Evolutionary conservation across 2,113 vertebrate genomes (phyloP), one percentile per base, ranked within the genome.

Genomic region (human (Homo sapiens)): DNA sequence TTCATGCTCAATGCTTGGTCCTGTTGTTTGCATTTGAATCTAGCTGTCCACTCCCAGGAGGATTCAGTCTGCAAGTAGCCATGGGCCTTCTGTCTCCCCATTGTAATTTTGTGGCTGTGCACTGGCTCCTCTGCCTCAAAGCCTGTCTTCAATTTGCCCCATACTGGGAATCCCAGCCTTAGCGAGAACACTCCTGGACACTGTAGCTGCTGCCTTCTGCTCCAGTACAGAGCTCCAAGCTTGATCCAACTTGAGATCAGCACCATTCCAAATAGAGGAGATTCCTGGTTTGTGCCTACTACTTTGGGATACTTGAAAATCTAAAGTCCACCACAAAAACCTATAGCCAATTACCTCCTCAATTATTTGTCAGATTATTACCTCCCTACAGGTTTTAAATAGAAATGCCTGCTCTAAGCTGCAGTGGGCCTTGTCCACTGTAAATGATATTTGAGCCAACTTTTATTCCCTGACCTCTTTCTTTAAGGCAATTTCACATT

Each of bases 141-240:
- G 9, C 23, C n/a, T 6, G 45, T 84, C 45, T 79, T 38, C 6
- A 16, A 0, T 73, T 91, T 81, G 10, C 8, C 45, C 13, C 3
- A 8, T 43, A 1, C 3, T 3, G 55, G 22, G 9, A 73, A 78
- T 30, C 35, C 45, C 5, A 35, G 35, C 18, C 12, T 43, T 3
- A 0, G 7, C 38, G 1, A 20, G 4, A 27, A 7, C 32, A 7
- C 17, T 18, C 23, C 0, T 13, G 38, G 11, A 7, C 3, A 14
- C 57, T 20, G 35, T 17, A 35, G 10, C 32, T 14, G 5, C 6
- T 7, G 3, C 8, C 25, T 2, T 93, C 25, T 64, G 50, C 35
- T 70, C 11, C 45, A 84, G 5, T 1, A 32, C 2, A 57, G 18
- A 57, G 30, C 9, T 48, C 32, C 7, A 1, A 16, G 10, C n/a